Evolutionary conservation across 64 coral and sea anemone genomes (phyloP).

Genomic region (Cladopsammia gracilis): DNA sequence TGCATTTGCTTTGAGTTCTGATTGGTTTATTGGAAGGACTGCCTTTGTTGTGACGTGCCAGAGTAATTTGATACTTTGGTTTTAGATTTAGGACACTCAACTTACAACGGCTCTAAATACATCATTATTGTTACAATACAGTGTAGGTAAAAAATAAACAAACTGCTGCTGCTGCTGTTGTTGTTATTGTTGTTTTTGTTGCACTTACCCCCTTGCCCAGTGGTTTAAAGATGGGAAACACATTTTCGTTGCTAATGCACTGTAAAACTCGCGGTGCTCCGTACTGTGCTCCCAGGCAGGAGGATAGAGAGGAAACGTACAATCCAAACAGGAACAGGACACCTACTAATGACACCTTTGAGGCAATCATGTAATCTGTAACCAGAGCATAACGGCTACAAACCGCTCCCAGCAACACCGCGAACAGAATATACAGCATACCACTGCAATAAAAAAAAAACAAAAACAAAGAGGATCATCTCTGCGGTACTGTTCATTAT

Average conservation of each 20-base stretch:
- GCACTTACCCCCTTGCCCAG: conserved; percentile 92
- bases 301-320: conserved; percentile 94
- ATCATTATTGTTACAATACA: no score
- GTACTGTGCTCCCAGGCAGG: conserved; percentile 96
- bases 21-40: no score
- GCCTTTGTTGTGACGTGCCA: no score
- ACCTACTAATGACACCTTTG: conserved; percentile 94
- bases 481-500: background rate
- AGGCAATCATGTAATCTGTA: conserved; percentile 98
- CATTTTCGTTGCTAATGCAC: conserved; percentile 92
- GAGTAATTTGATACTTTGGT: no score
- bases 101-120: no score
- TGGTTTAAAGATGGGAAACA: conserved; percentile 89
- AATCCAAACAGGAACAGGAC: conserved; percentile 97
- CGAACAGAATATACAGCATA: conserved; percentile 97
- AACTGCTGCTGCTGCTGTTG: no score
- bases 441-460: conserved; percentile 68
- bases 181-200: no score
- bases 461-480: background rate
- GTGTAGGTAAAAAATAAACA: no score
- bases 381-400: conserved; percentile 88
- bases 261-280: conserved; percentile 90
- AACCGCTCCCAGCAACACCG: conserved; percentile 91
- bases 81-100: no score
- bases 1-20: no score